Conservation (phyloP, 2,888 invertebrate species). For the Rhamnusium bicolor region DNA sequence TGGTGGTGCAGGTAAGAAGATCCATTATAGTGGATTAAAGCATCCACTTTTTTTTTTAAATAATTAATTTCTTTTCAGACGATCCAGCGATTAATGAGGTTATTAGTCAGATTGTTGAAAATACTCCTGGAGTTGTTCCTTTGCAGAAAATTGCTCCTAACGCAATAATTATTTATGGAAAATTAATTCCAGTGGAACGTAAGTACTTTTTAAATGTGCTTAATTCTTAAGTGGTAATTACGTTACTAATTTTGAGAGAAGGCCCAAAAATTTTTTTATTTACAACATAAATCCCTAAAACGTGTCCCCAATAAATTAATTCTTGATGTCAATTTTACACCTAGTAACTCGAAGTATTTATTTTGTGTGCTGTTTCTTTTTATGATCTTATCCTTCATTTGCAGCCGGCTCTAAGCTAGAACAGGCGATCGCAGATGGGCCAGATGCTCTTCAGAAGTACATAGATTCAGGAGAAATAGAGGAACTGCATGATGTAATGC, state of each 20-base stretch:
- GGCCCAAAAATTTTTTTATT: too few species aligned
- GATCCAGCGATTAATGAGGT: slow-evolving; percentile 76
- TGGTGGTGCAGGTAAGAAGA: slow-evolving; percentile 35
- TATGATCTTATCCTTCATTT: slow-evolving; percentile 38
- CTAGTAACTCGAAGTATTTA: too few species aligned
- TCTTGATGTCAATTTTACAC: too few species aligned
- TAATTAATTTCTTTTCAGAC: slow-evolving; percentile 59
- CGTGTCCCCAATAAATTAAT: too few species aligned
- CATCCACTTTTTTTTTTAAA: neutral
- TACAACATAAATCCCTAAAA: too few species aligned
- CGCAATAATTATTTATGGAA: slow-evolving; percentile 88
- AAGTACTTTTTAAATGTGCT: slow-evolving; percentile 60
- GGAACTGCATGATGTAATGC: slow-evolving; percentile 85
- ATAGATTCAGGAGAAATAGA: slow-evolving; percentile 88
- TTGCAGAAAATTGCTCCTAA: slow-evolving; percentile 84
- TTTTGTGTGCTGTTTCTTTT: too few species aligned
- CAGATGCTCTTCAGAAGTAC: slow-evolving; percentile 83
- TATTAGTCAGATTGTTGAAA: slow-evolving; percentile 82
- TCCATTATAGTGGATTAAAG: neutral
- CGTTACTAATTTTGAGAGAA: too few species aligned
- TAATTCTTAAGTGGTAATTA: neutral
- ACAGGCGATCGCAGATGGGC: slow-evolving; percentile 84
- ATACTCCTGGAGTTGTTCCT: slow-evolving; percentile 85
- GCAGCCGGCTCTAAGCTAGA: slow-evolving; percentile 83
- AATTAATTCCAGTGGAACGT: slow-evolving; percentile 84